phyloP scores from a whole-genome alignment of 2,888 invertebrate genomes.

The Cartodere bifasciata region DNA sequence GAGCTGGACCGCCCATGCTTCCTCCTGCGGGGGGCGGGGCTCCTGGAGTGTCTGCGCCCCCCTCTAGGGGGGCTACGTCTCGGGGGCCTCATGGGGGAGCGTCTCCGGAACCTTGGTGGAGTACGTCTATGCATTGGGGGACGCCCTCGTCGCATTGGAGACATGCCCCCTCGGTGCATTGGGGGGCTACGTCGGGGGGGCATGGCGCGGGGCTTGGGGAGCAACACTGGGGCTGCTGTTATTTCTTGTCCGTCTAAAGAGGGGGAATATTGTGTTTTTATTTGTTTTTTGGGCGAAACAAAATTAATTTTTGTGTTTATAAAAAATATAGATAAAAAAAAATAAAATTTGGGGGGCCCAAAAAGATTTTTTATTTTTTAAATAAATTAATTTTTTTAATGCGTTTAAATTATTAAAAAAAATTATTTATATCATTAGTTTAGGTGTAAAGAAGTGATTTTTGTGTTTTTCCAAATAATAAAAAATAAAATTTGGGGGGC shows the following conservation, averaged over 20 bases:
- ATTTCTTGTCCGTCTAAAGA: constrained; percentile 72
- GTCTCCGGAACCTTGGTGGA: constrained; percentile 32
- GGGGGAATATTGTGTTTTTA: too few relatives aligned
- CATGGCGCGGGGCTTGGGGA: constrained; percentile 54
- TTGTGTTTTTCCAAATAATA: too few relatives aligned
- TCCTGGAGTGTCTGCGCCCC: constrained; percentile 44
- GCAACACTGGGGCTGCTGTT: constrained; percentile 84
- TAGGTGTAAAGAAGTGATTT: too few relatives aligned
- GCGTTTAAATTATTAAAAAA: too few relatives aligned
- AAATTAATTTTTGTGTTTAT: not conserved
- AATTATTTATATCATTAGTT: too few relatives aligned
- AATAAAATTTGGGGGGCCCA: too few relatives aligned
- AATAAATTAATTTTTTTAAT: too few relatives aligned
- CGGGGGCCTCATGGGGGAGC: constrained; percentile 29
- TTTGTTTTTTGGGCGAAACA: not conserved
- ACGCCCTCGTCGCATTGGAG: constrained; percentile 43
- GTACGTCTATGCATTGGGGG: constrained; percentile 41
- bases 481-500: too few relatives aligned
- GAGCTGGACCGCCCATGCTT: constrained; percentile 62
- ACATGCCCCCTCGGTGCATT: constrained; percentile 41
- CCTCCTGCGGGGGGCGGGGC: constrained; percentile 48
- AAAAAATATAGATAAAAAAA: too few relatives aligned
- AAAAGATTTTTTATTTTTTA: too few relatives aligned
- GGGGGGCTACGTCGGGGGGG: constrained; percentile 43
- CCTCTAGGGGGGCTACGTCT: constrained; percentile 42